phyloP scores from a whole-genome alignment of 1,140 invertebrate species.

The Papilio polytes region DNA sequence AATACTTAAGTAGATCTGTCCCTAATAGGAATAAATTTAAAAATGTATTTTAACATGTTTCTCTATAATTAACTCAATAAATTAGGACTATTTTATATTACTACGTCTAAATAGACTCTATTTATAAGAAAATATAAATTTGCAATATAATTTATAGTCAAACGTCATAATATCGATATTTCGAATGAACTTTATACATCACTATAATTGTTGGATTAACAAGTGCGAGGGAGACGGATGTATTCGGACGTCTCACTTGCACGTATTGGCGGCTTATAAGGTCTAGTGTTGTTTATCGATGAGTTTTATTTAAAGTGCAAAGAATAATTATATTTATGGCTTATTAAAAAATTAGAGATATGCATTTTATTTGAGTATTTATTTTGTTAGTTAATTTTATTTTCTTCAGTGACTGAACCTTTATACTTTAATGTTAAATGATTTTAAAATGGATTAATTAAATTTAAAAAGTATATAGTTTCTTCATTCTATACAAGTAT shows the following conservation, averaged over 20 bases:
- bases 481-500: neutral
- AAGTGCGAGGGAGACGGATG: neutral
- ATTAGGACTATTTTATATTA: conserved; percentile 28
- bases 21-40: neutral
- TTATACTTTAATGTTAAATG: neutral
- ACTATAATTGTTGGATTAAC: neutral
- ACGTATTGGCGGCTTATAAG: neutral
- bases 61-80: conserved; percentile 14
- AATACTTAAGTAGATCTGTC: conserved; percentile 28
- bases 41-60: neutral
- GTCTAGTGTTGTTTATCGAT: conserved; percentile 2
- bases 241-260: neutral
- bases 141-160: conserved; percentile 1
- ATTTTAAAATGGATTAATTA: neutral
- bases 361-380: conserved; percentile 32
- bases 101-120: neutral
- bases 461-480: neutral
- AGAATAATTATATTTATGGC: neutral
- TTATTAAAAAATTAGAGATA: neutral
- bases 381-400: conserved; percentile 37
- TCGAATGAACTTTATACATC: neutral
- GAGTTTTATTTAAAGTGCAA: neutral
- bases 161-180: conserved; percentile 20
- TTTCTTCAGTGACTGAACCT: conserved; percentile 6
- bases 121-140: conserved; percentile 14